Conservation (phyloP, 2,888 invertebrate genomes). For the Erebia epiphron region DNA sequence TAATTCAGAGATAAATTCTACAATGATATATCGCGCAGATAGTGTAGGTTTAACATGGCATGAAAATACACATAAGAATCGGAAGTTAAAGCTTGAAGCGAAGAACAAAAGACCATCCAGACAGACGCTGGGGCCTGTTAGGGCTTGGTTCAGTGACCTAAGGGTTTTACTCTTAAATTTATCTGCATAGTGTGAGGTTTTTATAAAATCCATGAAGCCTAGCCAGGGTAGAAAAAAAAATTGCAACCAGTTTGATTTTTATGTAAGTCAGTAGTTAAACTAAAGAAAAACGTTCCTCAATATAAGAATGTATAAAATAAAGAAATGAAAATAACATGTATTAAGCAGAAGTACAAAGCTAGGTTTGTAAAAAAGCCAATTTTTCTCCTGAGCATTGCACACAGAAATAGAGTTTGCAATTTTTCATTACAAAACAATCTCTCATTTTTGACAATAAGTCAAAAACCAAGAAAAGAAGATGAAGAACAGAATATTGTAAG, state of each 20-base stretch:
- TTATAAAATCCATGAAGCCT: neutral
- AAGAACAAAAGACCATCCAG: slow-evolving; percentile 32
- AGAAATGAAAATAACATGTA: neutral
- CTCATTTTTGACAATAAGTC: no score
- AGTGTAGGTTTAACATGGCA: neutral
- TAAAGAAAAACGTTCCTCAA: neutral
- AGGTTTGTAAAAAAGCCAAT: no score
- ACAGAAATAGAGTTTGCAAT: no score
- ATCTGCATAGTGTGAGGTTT: slow-evolving; percentile 2
- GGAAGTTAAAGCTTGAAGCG: neutral
- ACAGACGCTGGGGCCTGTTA: slow-evolving; percentile 19
- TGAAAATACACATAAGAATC: neutral
- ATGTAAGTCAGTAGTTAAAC: neutral
- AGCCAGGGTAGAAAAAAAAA: neutral
- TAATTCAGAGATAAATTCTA: neutral
- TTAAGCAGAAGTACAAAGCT: no score
- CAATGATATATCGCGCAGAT: neutral
- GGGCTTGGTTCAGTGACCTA: slow-evolving; percentile 13
- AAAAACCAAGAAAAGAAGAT: no score
- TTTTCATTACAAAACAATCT: no score
- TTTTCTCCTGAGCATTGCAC: no score
- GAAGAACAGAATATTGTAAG: no score
- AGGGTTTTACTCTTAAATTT: slow-evolving; percentile 4
- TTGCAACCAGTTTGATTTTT: neutral
- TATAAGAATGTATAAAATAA: neutral